Evolutionary conservation across 2,797 vertebrate species (phyloP), one percentile per base, ranked within the genome.

Genomic region (Acipenser transmontanus): DNA sequence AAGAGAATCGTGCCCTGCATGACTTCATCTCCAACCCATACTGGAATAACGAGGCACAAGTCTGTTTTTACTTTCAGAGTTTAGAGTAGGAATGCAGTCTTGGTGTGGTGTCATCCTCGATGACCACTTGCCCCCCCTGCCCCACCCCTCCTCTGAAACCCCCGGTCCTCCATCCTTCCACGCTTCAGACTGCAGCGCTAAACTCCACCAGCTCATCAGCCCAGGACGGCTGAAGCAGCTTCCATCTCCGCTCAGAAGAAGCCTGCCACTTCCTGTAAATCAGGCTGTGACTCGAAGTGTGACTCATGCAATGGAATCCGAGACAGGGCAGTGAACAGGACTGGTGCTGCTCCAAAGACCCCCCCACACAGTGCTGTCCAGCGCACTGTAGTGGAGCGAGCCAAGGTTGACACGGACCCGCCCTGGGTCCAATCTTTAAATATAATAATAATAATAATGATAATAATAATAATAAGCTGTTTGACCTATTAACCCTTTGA

Each of bases 401-500:
- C 78, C 83, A 76, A 78, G 68, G 7, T 73, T 69, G 87, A 91
- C 89, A 88, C 71, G 70, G 88, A 84, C 73, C 85, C 82, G 69
- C 9, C 48, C 69, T 56, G 76, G 86, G 74, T 88, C 87, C 79
- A 87, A 88, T 72, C 54, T 63, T 84, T 85, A 67, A 68, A 80
- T 73, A 70, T 81, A 73, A 83, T 34, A 3, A 34, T 34, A 54
- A 8, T 34, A 34, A 34, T 34, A 34, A 34, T 34, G 2, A 34
- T 34, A 34, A 34, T 34, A 20, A 20, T 20, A 20, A 20, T 34
- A 82, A 88, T 87, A 87, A 88, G 87, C 84, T 87, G 80, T 82
- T 83, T 73, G 74, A 84, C 77, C 72, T 79, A 82, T 88, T 88
- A 88, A 86, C 87, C 87, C 84, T 89, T 88, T 87, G 80, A 81